Conservation (phyloP, 64 coral and sea anemone genomes). For the Montipora efflorescens region DNA sequence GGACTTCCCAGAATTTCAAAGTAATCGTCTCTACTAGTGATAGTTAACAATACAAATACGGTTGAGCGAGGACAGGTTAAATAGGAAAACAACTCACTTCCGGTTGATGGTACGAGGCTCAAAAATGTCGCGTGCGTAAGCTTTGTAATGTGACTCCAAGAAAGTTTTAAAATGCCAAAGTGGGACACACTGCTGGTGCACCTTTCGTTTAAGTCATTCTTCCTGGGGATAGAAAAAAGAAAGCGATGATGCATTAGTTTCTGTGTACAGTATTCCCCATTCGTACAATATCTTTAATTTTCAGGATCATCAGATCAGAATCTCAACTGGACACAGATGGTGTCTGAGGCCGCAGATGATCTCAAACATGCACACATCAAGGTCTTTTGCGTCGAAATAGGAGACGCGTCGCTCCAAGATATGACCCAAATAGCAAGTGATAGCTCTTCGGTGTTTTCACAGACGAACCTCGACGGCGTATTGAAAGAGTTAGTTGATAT, state of each 20-base stretch:
- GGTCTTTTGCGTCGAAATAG: conserved; percentile 14
- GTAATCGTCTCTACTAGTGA: too few relatives aligned
- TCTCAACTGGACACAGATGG: conserved; percentile 25
- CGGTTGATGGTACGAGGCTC: too few relatives aligned
- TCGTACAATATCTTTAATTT: background rate
- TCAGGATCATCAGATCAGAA: conserved; percentile 25
- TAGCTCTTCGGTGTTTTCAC: background rate
- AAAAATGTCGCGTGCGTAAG: too few relatives aligned
- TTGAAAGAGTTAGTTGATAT: background rate
- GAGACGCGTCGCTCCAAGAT: background rate
- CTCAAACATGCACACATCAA: conserved; percentile 24
- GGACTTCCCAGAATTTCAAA: too few relatives aligned
- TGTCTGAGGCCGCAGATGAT: background rate
- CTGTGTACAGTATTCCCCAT: too few relatives aligned
- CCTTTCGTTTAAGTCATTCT: too few relatives aligned
- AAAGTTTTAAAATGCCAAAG: too few relatives aligned
- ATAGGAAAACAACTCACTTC: too few relatives aligned
- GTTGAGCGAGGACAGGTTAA: too few relatives aligned
- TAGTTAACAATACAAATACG: too few relatives aligned
- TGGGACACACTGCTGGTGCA: too few relatives aligned
- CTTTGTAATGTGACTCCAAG: too few relatives aligned
- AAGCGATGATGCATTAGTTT: background rate
- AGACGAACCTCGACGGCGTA: background rate
- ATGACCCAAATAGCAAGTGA: background rate
- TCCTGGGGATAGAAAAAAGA: background rate